phyloP scores from a whole-genome alignment of 2,113 vertebrate species.

The Ondatra zibethicus region DNA sequence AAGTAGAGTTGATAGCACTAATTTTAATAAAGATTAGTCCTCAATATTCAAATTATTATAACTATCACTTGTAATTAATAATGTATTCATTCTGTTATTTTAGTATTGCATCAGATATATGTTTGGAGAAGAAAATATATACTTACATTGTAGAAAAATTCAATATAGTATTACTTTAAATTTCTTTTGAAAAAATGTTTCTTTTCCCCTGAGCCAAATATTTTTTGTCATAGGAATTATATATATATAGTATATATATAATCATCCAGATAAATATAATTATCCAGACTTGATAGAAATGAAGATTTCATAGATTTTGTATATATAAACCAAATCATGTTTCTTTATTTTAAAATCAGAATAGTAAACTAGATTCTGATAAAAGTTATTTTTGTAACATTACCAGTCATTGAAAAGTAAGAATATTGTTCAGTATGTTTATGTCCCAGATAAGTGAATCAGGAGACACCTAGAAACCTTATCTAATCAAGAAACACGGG shows the following conservation, averaged over 20 bases:
- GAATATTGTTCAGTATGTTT: neutral
- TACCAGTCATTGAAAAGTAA: neutral
- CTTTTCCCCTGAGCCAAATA: neutral
- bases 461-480: neutral
- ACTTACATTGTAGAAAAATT: neutral
- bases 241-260: too few relatives aligned
- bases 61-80: neutral
- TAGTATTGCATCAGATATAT: neutral
- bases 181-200: neutral
- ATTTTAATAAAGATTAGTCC: neutral
- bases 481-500: neutral
- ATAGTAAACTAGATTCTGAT: neutral
- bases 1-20: neutral
- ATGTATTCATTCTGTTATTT: neutral
- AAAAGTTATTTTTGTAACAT: neutral
- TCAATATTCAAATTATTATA: neutral
- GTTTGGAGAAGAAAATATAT: neutral
- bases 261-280: too few relatives aligned
- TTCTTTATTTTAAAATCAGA: neutral
- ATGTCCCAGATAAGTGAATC: neutral
- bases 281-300: neutral
- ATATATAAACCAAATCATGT: neutral
- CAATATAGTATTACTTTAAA: neutral
- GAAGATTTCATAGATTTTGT: neutral
- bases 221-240: neutral